Conservation (phyloP, 2,797 vertebrate species). For the Rhyacichthys aspro region DNA sequence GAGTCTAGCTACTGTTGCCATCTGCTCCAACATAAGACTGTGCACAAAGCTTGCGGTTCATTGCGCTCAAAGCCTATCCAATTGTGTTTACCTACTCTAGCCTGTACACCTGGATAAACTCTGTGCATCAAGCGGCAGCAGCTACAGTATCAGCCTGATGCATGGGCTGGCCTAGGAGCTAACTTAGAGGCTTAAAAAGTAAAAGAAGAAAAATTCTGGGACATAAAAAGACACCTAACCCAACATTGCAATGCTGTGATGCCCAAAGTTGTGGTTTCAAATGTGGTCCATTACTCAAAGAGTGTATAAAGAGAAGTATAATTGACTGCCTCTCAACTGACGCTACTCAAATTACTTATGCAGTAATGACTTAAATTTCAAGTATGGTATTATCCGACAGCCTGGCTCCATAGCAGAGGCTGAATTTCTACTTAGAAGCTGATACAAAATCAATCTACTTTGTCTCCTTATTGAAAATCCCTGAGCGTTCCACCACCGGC, state of each 20-base stretch:
- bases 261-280: too few species aligned
- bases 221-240: too few species aligned
- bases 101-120: slow-evolving; percentile 20
- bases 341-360: slow-evolving; percentile 12
- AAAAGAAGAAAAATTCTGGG: too few species aligned
- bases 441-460: slow-evolving; percentile 49
- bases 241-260: too few species aligned
- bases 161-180: too few species aligned
- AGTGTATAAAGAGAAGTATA: slow-evolving; percentile 7
- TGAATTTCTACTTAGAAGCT: slow-evolving; percentile 15
- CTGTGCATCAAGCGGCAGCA: too few species aligned
- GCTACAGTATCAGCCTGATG: too few species aligned
- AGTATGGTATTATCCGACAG: slow-evolving; percentile 36
- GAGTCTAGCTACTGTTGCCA: slow-evolving; percentile 49
- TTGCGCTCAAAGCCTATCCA: slow-evolving; percentile 49
- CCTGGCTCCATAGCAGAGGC: background rate
- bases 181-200: too few species aligned
- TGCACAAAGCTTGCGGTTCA: slow-evolving; percentile 51
- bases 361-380: slow-evolving; percentile 41
- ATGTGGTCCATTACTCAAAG: background rate
- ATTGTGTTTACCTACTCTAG: slow-evolving; percentile 49
- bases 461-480: slow-evolving; percentile 43
- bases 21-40: slow-evolving; percentile 59
- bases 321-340: slow-evolving; percentile 16
- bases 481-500: slow-evolving; percentile 23